Evolutionary conservation across 2,888 invertebrate genomes (phyloP).

Genomic region (Rhogogaster chlorosoma): DNA sequence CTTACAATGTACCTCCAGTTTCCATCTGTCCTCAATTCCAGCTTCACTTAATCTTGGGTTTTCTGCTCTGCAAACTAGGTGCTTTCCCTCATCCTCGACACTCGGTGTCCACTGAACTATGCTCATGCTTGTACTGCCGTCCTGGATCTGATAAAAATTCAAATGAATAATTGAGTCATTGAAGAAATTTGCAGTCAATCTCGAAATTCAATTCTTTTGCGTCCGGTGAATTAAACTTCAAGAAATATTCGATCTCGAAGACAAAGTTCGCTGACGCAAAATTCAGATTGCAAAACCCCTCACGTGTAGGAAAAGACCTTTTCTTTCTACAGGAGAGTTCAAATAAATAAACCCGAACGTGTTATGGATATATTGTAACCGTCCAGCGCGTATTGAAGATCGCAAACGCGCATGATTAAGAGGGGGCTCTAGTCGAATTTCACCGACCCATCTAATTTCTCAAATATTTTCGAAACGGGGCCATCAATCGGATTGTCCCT

Average conservation of each 20-base stretch:
- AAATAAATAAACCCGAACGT: background rate
- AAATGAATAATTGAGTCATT: background rate
- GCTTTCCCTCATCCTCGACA: conserved; percentile 94
- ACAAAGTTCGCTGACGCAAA: background rate
- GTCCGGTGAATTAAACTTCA: background rate
- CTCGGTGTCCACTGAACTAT: conserved; percentile 90
- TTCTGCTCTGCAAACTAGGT: conserved; percentile 92
- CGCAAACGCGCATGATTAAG: too few species aligned
- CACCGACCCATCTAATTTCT: too few species aligned
- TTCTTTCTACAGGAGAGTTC: background rate
- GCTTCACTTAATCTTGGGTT: conserved; percentile 92
- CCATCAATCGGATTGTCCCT: too few species aligned
- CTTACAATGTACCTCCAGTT: conserved; percentile 94
- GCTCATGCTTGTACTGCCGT: conserved; percentile 89
- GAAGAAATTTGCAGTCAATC: background rate
- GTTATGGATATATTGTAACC: background rate
- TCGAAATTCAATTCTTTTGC: background rate
- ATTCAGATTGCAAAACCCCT: background rate
- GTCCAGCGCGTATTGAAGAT: too few species aligned
- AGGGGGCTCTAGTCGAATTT: too few species aligned
- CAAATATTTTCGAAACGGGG: too few species aligned
- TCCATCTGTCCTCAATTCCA: conserved; percentile 92
- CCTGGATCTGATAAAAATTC: conserved; percentile 83
- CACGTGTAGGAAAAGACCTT: background rate
- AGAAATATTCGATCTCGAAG: background rate